phyloP scores from a whole-genome alignment of 2,113 vertebrate genomes.

The Microtus pennsylvanicus region DNA sequence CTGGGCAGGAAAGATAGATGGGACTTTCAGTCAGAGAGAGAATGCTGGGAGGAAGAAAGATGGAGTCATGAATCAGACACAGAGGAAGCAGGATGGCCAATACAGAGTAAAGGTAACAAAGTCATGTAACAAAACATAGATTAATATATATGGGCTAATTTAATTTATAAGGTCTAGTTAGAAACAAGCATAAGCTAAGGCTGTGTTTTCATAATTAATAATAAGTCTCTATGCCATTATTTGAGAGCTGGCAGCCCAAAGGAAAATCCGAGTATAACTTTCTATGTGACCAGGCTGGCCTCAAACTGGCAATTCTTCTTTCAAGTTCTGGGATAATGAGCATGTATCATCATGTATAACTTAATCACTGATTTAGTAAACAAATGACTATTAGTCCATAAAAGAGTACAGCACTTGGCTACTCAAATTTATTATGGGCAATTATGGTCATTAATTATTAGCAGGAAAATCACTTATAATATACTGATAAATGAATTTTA shows the following conservation, averaged over 20 bases:
- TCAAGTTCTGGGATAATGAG: not conserved
- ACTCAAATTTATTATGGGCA: not conserved
- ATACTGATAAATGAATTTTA: not conserved
- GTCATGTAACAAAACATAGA: not conserved
- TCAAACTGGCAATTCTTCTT: not conserved
- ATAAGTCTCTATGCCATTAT: not conserved
- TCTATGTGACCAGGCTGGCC: not conserved
- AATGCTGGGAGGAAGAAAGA: not conserved
- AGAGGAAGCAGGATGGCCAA: not conserved
- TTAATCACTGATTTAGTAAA: not conserved
- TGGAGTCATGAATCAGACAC: not conserved
- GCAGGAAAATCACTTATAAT: not conserved
- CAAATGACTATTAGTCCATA: not conserved
- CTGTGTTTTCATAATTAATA: not conserved
- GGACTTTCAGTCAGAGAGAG: not conserved
- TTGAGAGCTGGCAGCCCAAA: not conserved
- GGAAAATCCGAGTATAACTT: not conserved
- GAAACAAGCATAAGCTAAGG: not conserved
- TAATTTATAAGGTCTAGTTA: not conserved
- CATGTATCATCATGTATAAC: not conserved
- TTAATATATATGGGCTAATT: not conserved
- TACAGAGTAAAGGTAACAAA: not conserved
- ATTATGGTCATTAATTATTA: constrained; percentile 9
- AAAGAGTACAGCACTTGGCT: not conserved
- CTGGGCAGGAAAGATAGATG: not conserved